Conservation (phyloP, 2,888 invertebrate genomes). For the Mechanitis mazaeus region DNA sequence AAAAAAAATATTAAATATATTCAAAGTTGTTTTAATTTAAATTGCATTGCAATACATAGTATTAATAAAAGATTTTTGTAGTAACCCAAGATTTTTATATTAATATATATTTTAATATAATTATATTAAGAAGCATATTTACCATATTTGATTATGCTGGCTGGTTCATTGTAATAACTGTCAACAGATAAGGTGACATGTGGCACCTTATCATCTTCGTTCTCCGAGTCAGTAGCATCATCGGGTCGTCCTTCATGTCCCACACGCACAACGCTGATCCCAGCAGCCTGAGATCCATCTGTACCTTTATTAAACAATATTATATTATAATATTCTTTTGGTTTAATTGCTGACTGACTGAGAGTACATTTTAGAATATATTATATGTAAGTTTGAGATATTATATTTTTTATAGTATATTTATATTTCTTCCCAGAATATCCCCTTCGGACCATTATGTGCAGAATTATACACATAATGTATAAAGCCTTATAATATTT, state of each 20-base stretch:
- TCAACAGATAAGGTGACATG: slow-evolving; percentile 81
- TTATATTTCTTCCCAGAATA: no score
- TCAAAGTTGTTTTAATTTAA: neutral
- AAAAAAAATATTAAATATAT: slow-evolving; percentile 27
- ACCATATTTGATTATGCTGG: slow-evolving; percentile 74
- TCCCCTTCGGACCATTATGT: no score
- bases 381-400: no score
- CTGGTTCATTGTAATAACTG: slow-evolving; percentile 78
- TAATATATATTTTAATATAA: no score
- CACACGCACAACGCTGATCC: slow-evolving; percentile 79
- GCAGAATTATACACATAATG: no score
- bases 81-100: no score
- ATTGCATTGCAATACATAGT: neutral
- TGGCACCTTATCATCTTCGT: slow-evolving; percentile 77
- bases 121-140: slow-evolving; percentile 26
- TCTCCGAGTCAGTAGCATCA: slow-evolving; percentile 76
- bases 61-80: no score
- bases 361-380: no score
- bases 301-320: slow-evolving; percentile 45
- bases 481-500: no score
- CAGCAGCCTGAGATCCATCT: slow-evolving; percentile 75
- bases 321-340: no score
- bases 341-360: no score
- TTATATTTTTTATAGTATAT: no score
- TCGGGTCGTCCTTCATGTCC: slow-evolving; percentile 73